Evolutionary conservation across 2,888 invertebrate species (phyloP), one percentile per base, ranked within the genome.

Genomic region (Scaptomyza cyrtandrae): DNA sequence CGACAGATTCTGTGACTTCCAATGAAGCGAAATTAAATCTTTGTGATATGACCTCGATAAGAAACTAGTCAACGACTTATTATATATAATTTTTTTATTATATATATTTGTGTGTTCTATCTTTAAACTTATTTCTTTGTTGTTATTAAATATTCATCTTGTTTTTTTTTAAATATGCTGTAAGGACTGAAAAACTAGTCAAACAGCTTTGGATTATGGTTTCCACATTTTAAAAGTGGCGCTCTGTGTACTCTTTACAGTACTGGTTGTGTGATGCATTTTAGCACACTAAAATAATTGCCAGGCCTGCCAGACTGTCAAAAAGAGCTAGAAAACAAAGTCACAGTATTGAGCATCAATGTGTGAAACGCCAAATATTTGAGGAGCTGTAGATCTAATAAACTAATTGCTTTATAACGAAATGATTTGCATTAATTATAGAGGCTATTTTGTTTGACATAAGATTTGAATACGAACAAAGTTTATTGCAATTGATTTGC

Each of bases 301-400:
- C 2, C 24, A 24, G 44, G 0, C 46, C 4, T 72, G 67, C 75
- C 75, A 72, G 59, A 72, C 39, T n/a, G 46, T 1, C 11, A 0
- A 16, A 50, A 46, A 31, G 9, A 31, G 6, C 1, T 1, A 16
- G 3, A n/a, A 13, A 24, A n/a, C 33, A 6, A 3, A 31, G 48
- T 66, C 45, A 65, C 64, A 6, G 27, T 14, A 65, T n/a, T 7
- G 16, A 35, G 6, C 35, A 33, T 31, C 9, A 7, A 1, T 6
- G 6, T 5, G 3, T 9, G 13, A 9, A n/a, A 2, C 5, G 10
- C 6, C n/a, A 9, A 7, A 6, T 31, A 11, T 35, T 14, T 10
- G 16, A 11, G 5, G 2, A 27, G 16, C 14, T 19, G 11, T 3
- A 3, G 10, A 2, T 16, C 3, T 27, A 24, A 13, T 11, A 5